phyloP scores from a whole-genome alignment of 1,140 invertebrate species.

The Cardiocondyla obscurior region DNA sequence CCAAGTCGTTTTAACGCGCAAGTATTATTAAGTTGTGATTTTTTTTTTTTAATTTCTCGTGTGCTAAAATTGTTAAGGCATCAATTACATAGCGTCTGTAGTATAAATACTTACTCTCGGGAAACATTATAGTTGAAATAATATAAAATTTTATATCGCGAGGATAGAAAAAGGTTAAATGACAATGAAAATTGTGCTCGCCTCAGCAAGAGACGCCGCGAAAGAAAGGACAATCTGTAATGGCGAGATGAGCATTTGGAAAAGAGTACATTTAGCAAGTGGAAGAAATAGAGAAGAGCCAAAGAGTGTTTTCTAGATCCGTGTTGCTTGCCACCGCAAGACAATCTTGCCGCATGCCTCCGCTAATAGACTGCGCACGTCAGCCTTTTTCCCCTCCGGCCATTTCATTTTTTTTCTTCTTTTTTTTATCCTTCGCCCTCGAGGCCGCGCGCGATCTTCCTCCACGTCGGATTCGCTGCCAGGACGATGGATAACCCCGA shows the following conservation, averaged over 20 bases:
- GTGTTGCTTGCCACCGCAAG: constrained; percentile 53
- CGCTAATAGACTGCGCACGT: constrained; percentile 67
- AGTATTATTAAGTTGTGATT: neutral
- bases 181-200: neutral
- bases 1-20: neutral
- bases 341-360: constrained; percentile 67
- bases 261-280: constrained; percentile 29
- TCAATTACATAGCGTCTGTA: neutral
- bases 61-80: constrained; percentile 29
- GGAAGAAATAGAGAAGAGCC: constrained; percentile 57
- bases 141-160: neutral
- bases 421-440: too few relatives aligned
- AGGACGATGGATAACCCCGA: constrained; percentile 69
- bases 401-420: constrained; percentile 24
- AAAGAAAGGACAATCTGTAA: constrained; percentile 51
- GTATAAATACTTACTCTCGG: neutral
- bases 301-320: constrained; percentile 47
- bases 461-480: constrained; percentile 59
- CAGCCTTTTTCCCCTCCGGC: constrained; percentile 60
- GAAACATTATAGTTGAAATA: neutral
- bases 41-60: neutral
- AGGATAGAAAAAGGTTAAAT: neutral
- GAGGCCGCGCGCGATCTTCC: constrained; percentile 1
- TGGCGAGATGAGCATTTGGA: constrained; percentile 38
- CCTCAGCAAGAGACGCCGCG: neutral